Evolutionary conservation across 2,113 vertebrate genomes (phyloP).

Genomic region (Damaliscus lunatus): DNA sequence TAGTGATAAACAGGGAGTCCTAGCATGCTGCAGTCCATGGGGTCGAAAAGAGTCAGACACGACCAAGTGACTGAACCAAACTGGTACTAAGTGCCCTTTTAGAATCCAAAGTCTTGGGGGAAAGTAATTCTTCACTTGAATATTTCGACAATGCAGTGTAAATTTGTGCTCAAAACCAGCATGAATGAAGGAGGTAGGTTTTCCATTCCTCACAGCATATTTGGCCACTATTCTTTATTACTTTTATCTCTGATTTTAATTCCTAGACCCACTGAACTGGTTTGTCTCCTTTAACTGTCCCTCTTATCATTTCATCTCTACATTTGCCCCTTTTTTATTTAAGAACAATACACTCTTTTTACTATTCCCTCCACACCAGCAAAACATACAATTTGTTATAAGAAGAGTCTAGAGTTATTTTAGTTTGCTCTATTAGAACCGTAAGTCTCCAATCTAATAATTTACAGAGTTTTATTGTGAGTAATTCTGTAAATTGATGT

Average conservation of each 20-base stretch:
- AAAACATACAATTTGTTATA: neutral
- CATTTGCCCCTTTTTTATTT: neutral
- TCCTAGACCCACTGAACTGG: neutral
- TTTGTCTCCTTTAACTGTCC: neutral
- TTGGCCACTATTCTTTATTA: neutral
- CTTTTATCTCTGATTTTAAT: neutral
- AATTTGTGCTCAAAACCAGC: neutral
- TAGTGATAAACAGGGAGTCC: neutral
- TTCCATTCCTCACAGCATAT: neutral
- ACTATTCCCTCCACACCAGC: neutral
- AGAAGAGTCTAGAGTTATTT: neutral
- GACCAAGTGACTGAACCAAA: neutral
- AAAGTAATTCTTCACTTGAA: neutral
- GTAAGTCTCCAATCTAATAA: neutral
- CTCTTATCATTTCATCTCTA: neutral
- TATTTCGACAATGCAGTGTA: neutral
- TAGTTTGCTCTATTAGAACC: neutral
- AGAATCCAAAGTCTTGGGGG: neutral
- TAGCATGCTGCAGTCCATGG: neutral
- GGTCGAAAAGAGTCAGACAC: fast-evolving
- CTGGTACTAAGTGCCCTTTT: neutral
- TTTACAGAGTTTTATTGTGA: neutral
- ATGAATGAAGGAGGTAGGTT: neutral
- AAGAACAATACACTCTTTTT: neutral
- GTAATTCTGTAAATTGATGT: neutral